Conservation (phyloP, 1,140 invertebrate species). For the Papilio polytes region DNA sequence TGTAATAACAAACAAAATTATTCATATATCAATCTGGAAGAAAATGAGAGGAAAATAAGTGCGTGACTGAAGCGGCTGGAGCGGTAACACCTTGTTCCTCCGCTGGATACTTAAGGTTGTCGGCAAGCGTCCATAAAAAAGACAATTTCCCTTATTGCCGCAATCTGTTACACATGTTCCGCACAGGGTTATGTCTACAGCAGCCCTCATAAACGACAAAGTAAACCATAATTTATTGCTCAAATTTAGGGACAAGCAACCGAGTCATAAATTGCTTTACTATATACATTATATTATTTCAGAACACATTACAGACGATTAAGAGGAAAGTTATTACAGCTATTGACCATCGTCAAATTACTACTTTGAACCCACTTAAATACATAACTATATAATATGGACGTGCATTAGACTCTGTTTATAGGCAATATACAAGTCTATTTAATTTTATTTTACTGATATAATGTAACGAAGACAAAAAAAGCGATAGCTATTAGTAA, state of each 20-base stretch:
- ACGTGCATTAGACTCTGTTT: too few relatives aligned
- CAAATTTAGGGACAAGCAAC: slow-evolving; percentile 78
- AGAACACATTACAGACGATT: slow-evolving; percentile 44
- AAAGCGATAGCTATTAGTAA: too few relatives aligned
- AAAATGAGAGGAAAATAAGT: slow-evolving; percentile 34
- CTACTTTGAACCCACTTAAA: neutral
- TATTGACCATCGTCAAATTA: slow-evolving; percentile 20
- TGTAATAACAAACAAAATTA: neutral
- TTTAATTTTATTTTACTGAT: too few relatives aligned
- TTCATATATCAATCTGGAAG: slow-evolving; percentile 36
- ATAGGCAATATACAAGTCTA: too few relatives aligned
- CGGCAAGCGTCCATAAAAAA: slow-evolving; percentile 79
- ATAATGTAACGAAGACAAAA: too few relatives aligned
- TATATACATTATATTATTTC: slow-evolving; percentile 57
- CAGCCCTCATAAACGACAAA: slow-evolving; percentile 82
- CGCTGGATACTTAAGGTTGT: slow-evolving; percentile 68
- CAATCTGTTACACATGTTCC: slow-evolving; percentile 81
- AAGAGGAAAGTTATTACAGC: slow-evolving; percentile 29
- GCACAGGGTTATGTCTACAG: slow-evolving; percentile 72
- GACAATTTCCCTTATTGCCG: slow-evolving; percentile 82
- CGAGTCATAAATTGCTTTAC: slow-evolving; percentile 71
- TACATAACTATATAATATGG: too few relatives aligned
- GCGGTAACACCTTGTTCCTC: slow-evolving; percentile 51
- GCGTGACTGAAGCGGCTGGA: slow-evolving; percentile 1
- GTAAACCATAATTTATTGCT: slow-evolving; percentile 81